Conservation (phyloP, 2,888 invertebrate genomes). For the Tipula lateralis region DNA sequence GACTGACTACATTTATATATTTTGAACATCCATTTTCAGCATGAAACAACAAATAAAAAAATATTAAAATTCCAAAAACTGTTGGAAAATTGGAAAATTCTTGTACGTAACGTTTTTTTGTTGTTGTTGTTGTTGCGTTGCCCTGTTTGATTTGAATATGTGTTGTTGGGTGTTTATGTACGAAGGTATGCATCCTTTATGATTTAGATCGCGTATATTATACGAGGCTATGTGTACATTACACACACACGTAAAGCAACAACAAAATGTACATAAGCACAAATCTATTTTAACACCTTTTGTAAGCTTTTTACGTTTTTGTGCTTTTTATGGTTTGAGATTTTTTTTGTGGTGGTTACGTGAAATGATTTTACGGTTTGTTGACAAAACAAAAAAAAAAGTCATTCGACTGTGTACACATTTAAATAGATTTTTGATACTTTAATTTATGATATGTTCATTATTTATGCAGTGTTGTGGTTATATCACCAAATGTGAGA, state of each 20-base stretch:
- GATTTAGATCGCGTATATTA: not conserved
- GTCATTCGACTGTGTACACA: not conserved
- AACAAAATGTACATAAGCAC: not conserved
- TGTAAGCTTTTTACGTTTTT: not conserved
- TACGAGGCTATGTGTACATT: not conserved
- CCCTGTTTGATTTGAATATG: not conserved
- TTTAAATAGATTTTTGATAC: constrained; percentile 24
- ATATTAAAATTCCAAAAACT: not conserved
- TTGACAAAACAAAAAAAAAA: not conserved
- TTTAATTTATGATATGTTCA: constrained; percentile 19
- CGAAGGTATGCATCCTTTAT: not conserved
- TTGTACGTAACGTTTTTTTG: not conserved
- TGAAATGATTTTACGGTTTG: constrained; percentile 1
- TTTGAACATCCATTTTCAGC: not conserved
- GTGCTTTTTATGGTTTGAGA: not conserved
- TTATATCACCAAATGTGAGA: too few species aligned
- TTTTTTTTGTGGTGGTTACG: not conserved
- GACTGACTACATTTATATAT: not conserved
- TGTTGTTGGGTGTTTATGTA: not conserved
- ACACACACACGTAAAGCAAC: not conserved
- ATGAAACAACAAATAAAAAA: not conserved
- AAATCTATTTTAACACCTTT: constrained; percentile 24
- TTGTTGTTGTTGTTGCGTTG: not conserved
- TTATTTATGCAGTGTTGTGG: constrained; percentile 19
- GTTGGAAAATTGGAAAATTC: not conserved